Evolutionary conservation across 2,797 vertebrate species (phyloP).

Genomic region (Vireo griseus): DNA sequence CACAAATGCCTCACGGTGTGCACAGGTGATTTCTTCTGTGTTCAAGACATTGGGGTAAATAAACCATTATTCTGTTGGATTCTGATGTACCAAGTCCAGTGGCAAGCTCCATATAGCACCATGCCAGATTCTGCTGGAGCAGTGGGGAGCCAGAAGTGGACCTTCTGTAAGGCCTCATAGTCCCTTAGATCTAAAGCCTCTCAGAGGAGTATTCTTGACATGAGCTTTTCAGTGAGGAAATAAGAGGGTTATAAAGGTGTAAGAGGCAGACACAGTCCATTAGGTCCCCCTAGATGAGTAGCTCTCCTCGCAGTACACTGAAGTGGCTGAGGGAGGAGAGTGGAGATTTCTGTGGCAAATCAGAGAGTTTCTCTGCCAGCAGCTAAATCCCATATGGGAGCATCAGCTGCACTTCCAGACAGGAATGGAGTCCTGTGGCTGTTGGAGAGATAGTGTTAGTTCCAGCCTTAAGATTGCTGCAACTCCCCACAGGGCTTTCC

Average conservation of each 20-base stretch:
- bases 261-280: constrained; percentile 14
- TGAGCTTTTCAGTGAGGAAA: not conserved
- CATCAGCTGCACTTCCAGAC: constrained; percentile 63
- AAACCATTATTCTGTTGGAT: not conserved
- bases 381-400: constrained; percentile 63
- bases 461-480: constrained; percentile 59
- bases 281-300: constrained; percentile 53
- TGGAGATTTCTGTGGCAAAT: constrained; percentile 45
- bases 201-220: not conserved
- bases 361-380: constrained; percentile 47
- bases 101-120: not conserved
- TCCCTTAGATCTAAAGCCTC: not conserved
- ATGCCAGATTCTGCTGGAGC: not conserved
- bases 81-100: not conserved
- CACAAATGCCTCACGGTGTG: not conserved
- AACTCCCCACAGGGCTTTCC: constrained; percentile 64
- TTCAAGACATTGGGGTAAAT: not conserved
- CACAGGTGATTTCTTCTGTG: not conserved
- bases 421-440: constrained; percentile 58
- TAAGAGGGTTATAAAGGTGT: constrained; percentile 3
- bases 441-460: constrained; percentile 55
- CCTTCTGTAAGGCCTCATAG: not conserved
- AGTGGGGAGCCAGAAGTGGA: not conserved
- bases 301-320: not conserved
- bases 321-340: constrained; percentile 36